Evolutionary conservation across 2,888 invertebrate species (phyloP).

Genomic region (Smittia sp.): DNA sequence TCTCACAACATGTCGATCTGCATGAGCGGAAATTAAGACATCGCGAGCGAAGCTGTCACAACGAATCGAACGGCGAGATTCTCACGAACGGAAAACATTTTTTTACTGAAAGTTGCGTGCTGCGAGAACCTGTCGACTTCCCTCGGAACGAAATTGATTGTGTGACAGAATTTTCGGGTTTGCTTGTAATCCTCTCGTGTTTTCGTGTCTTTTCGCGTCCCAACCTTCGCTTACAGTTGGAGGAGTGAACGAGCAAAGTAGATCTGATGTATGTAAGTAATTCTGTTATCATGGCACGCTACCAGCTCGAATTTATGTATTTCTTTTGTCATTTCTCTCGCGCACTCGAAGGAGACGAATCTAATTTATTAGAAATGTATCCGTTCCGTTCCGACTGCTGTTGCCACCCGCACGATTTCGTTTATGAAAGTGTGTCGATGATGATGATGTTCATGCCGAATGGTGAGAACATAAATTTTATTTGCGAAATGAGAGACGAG

Average conservation of each 20-base stretch:
- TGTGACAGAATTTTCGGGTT: constrained; percentile 28
- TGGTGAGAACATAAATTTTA: constrained; percentile 19
- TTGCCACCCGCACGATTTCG: neutral
- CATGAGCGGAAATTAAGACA: neutral
- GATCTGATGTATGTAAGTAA: constrained; percentile 16
- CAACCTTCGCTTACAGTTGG: neutral
- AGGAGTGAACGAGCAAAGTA: neutral
- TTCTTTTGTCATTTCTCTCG: constrained; percentile 2
- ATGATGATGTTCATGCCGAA: constrained; percentile 20
- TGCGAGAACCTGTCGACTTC: constrained; percentile 15
- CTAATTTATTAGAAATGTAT: constrained; percentile 23
- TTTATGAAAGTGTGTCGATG: constrained; percentile 17
- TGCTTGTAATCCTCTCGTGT: neutral
- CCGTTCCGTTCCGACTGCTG: neutral
- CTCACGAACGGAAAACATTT: neutral
- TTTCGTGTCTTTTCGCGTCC: neutral
- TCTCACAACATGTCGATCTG: neutral
- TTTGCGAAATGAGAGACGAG: neutral
- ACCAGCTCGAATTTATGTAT: neutral
- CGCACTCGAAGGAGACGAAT: neutral
- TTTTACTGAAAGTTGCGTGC: neutral
- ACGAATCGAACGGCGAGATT: neutral
- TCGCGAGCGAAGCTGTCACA: neutral
- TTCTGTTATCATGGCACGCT: constrained; percentile 10
- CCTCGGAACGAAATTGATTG: constrained; percentile 29